Percentiles rank a stretch among this genome's conserved stretches.
Conservation (phyloP, 1,140 invertebrate species). For the Zaprionus capensis region DNA sequence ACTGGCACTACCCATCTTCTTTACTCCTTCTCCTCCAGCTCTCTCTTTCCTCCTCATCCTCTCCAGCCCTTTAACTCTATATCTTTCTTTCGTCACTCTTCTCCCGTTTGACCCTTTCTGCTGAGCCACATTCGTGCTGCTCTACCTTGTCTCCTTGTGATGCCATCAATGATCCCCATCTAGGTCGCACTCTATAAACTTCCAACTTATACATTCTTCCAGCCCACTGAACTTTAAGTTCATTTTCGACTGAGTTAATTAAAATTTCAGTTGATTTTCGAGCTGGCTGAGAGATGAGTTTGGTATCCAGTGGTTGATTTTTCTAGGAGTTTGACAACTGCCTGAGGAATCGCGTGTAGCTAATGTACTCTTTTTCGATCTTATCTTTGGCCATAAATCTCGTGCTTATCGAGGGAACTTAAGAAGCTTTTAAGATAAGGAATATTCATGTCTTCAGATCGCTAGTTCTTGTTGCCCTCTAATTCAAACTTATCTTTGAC, state of each 20-base stretch:
- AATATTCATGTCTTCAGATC: no score
- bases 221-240: not conserved
- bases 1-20: not conserved
- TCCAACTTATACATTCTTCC: not conserved
- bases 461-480: no score
- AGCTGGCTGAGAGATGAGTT: not conserved
- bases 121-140: constrained; percentile 53
- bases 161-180: constrained; percentile 2
- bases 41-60: no score
- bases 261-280: not conserved
- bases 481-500: no score
- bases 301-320: no score
- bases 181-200: not conserved
- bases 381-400: no score
- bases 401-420: no score
- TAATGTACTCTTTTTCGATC: no score
- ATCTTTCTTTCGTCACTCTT: not conserved
- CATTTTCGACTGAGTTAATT: not conserved
- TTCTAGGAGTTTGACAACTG: no score
- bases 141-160: constrained; percentile 52
- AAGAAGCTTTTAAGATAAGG: no score
- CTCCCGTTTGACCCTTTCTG: constrained; percentile 23
- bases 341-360: no score
- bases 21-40: no score
- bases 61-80: not conserved